Evolutionary conservation across 1,140 invertebrate species (phyloP).

Genomic region (Drosophila sp.): DNA sequence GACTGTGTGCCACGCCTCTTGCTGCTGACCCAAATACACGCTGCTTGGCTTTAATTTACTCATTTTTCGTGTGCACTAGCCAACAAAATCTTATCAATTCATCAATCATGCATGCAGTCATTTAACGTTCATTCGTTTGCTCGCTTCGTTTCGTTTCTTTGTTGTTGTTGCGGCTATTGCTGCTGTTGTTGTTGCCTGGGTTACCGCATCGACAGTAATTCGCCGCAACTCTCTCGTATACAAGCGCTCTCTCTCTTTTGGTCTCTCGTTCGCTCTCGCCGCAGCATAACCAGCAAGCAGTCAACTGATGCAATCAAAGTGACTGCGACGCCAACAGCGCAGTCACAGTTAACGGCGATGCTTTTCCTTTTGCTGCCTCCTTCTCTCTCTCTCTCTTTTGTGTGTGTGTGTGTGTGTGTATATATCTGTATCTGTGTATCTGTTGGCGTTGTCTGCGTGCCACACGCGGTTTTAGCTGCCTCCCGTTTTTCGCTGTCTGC

Average conservation of each 20-base stretch:
- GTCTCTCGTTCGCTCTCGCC: conserved; percentile 30
- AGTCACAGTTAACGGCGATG: conserved; percentile 11
- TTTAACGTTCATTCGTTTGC: conserved; percentile 58
- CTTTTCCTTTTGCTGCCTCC: conserved; percentile 4
- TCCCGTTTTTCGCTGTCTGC: conserved; percentile 18
- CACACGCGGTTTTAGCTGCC: conserved; percentile 25
- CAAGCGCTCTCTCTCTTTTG: not conserved
- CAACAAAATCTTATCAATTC: conserved; percentile 75
- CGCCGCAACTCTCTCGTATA: conserved; percentile 45
- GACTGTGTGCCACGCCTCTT: conserved; percentile 61
- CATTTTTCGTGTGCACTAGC: conserved; percentile 38
- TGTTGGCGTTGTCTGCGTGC: conserved; percentile 25
- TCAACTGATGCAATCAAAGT: conserved; percentile 48
- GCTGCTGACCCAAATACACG: conserved; percentile 62
- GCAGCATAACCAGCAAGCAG: conserved; percentile 34
- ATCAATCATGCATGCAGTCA: conserved; percentile 80
- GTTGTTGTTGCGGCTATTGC: conserved; percentile 36
- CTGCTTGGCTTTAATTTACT: not conserved
- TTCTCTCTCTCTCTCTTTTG: too few relatives aligned
- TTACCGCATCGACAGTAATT: conserved; percentile 62
- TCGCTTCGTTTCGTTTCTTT: conserved; percentile 20
- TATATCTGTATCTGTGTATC: not conserved
- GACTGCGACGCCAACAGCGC: conserved; percentile 14
- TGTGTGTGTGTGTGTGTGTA: not conserved
- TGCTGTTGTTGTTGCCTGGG: conserved; percentile 52